Base-by-base conservation (phyloP, 2,797 vertebrate species). In the Sebastes miniatus region DNA sequence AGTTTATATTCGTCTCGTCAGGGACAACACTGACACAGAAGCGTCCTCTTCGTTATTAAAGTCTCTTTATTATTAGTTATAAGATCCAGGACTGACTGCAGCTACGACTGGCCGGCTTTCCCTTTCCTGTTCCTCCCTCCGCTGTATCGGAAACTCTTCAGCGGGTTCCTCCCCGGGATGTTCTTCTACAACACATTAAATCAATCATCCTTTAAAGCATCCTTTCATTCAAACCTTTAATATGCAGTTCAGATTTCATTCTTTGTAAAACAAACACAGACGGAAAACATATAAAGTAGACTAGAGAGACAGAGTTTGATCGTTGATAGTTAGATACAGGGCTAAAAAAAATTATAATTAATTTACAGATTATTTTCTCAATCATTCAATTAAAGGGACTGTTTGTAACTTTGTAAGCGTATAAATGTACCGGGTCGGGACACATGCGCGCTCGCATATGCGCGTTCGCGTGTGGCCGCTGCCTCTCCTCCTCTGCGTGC, bases 81-180 rank as follows among this genome's bases (percentile, higher is more conserved):
- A 74, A 22, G 34, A 59, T 68, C 29, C 59, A 29, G 61, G 47
- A 54, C 71, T 13, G 52, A 52, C 73, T 20, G 76, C 58, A 27
- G 73, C 84, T 92, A 96, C 8, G 93, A 92, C 36, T 88, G 57
- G 11, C 65, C 73, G 0, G 68, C 22, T 84, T 83, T 84, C 0
- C 69, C 70, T 13, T 74, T 39, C 24, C 76, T 78, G 20, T 54
- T 73, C 27, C 86, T 96, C 54, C 90, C 93, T 73, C 88, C 75
- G 3, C 77, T 86, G 90, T 93, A 95, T 36, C 85, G 92, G 86
- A 99, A 99, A 81, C 88, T 97, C 89, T 92, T 96, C 74, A 99
- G 94, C 0, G 97, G 98, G 80, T 99, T 97, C 85, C 86, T 93
- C 50, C 84, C 93, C 80, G 68, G 89, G 85, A 5, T 13, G 79